Base-by-base conservation (phyloP, 1,140 invertebrate species). In the Portunus trituberculatus region DNA sequence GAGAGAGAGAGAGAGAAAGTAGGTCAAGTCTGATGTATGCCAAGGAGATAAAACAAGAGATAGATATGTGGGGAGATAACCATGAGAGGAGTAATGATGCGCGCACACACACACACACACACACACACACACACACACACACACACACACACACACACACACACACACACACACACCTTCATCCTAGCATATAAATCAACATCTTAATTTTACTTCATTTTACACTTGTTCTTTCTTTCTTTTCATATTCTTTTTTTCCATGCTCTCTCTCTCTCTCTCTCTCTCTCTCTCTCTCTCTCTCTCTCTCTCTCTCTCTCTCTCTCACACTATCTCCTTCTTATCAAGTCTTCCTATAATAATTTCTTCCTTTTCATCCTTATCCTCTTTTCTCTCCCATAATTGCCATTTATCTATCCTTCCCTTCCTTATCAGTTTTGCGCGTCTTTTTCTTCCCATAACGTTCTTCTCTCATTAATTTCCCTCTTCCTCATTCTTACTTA, bases 1-100 rank as follows among this genome's bases (percentile, higher is more conserved):
- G 86, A 88, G 86, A 88, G 86, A 88, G 86, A 88, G 86, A 88
- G 29, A 88, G 86, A 32, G 86, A 8, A n/a, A 46, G 29, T 4
- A 25, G n/a, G 20, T 25, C 25, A 76, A 76, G 52, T 59, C 52
- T 0, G 52, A 59, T 59, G 12, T 20, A 20, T 20, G 52, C 20
- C 67, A 76, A 25, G 67, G 6, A n/a, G 67, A 76, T 59, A 20
- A 12, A 59, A 20, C 10, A 59, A 59, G 20, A 59, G 52, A 59
- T 59, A 16, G 20, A 59, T 59, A 59, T 39, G 39, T 39, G 39
- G 39, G 39, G 39, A 39, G 39, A 39, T 59, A 59, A 59, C 2
- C 12, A 59, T 59, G 52, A 59, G 52, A 12, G 12, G 52, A 59
- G 52, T 20, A 20, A 59, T 59, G 20, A 59, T 59, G 52, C 52